These are phyloP conservation scores for Callipepla squamata DNA, from an alignment of 2,113 vertebrate genomes.

Conservation along the genomic window DNA sequence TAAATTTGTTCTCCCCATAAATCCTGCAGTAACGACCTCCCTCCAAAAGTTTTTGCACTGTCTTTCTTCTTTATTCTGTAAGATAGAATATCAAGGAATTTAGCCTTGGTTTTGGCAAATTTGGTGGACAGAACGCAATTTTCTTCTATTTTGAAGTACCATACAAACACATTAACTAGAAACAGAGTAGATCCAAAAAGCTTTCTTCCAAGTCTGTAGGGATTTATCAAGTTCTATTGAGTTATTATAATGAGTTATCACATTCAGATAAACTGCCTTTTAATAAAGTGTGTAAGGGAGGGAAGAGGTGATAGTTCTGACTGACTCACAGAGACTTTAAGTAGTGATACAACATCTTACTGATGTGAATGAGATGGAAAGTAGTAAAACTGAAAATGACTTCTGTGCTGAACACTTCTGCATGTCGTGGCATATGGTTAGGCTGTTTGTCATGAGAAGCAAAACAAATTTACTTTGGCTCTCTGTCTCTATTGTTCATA, in stretches of 20 bases:
- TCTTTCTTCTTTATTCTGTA: not conserved
- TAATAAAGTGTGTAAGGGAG: not conserved
- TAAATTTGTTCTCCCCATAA: not conserved
- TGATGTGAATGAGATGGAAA: not conserved
- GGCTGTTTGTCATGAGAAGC: not conserved
- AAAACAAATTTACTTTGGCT: not conserved
- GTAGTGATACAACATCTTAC: not conserved
- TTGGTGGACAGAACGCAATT: not conserved
- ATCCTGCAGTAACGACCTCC: not conserved
- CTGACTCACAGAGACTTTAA: not conserved
- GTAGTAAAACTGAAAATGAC: not conserved
- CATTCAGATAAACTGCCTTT: not conserved
- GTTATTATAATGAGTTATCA: not conserved
- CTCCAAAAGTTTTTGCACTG: not conserved
- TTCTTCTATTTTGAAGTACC: not conserved
- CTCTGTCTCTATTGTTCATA: not conserved
- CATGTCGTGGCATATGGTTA: fast-evolving
- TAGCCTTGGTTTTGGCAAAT: not conserved
- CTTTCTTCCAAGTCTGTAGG: not conserved
- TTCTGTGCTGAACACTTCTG: not conserved
- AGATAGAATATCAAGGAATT: not conserved
- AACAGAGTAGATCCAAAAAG: not conserved
- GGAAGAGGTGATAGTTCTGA: not conserved
- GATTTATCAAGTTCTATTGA: not conserved
- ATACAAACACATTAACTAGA: not conserved